Percentiles rank a stretch among this genome's conserved stretches.
These are phyloP conservation scores for Mesitornis unicolor DNA, from an alignment of 2,113 vertebrate genomes.

Conservation along the genomic window DNA sequence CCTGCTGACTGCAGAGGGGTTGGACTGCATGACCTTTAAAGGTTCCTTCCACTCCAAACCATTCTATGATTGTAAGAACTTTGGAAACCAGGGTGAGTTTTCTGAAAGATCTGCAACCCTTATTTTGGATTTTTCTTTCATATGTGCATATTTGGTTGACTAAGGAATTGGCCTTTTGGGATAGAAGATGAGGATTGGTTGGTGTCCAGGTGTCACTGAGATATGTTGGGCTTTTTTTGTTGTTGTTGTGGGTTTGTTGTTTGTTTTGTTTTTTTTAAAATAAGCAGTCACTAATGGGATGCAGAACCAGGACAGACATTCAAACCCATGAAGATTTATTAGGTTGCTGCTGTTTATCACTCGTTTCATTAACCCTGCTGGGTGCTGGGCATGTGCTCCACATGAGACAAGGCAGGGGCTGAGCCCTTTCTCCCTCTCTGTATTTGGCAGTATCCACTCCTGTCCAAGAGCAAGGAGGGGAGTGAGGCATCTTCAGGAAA, in stretches of 20 bases:
- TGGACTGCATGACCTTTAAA: background rate
- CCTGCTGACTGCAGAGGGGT: background rate
- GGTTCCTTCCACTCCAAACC: background rate
- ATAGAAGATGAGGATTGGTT: background rate
- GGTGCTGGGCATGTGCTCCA: background rate
- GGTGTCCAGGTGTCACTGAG: background rate
- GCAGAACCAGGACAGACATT: background rate
- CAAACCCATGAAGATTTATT: background rate
- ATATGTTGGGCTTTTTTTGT: too few species aligned
- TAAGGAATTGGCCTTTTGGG: background rate
- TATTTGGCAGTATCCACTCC: background rate
- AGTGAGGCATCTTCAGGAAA: background rate
- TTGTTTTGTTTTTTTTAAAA: background rate
- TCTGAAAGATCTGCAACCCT: background rate
- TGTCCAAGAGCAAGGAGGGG: background rate
- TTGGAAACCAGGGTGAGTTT: background rate
- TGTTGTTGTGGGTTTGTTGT: too few species aligned
- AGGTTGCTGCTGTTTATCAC: background rate
- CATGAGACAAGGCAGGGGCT: background rate
- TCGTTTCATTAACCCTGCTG: background rate
- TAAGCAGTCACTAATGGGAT: background rate
- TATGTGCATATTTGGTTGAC: background rate
- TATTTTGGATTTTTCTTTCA: background rate
- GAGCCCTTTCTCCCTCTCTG: background rate
- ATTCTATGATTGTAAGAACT: background rate